Evolutionary conservation across 2,888 invertebrate species (phyloP).

Genomic region (Platerodrilus igneus): DNA sequence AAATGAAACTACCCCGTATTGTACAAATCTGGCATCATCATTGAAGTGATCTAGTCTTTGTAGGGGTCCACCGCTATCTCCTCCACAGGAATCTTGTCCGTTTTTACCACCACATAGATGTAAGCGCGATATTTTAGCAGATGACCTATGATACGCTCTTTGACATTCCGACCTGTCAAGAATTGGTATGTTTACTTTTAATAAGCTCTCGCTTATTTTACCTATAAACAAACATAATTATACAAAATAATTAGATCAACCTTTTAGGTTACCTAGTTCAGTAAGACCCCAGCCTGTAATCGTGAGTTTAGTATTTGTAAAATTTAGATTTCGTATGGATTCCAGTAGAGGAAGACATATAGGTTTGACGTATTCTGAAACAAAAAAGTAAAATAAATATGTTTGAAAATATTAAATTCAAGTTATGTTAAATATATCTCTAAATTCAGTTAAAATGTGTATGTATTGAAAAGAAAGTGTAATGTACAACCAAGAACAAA

Average conservation of each 20-base stretch:
- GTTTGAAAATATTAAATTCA: no score
- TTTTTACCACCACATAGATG: slow-evolving; percentile 56
- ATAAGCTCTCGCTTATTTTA: slow-evolving; percentile 38
- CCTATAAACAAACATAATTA: slow-evolving; percentile 35
- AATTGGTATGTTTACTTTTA: slow-evolving; percentile 48
- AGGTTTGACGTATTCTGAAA: slow-evolving; percentile 45
- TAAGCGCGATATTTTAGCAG: no score
- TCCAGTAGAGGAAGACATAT: slow-evolving; percentile 49
- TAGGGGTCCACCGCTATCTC: slow-evolving; percentile 67
- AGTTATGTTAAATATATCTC: no score
- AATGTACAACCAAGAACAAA: no score
- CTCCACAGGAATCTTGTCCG: slow-evolving; percentile 59
- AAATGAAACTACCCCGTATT: slow-evolving; percentile 52
- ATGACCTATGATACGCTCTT: no score
- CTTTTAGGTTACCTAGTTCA: slow-evolving; percentile 51
- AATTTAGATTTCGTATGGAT: slow-evolving; percentile 37
- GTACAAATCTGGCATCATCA: slow-evolving; percentile 47
- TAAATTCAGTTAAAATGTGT: no score
- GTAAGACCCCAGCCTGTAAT: slow-evolving; percentile 76
- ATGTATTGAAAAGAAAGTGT: no score
- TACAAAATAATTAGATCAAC: slow-evolving; percentile 10
- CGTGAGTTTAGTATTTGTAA: slow-evolving; percentile 52
- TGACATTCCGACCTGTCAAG: slow-evolving; percentile 41
- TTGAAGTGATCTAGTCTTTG: background rate
- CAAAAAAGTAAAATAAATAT: no score